phyloP scores from a whole-genome alignment of 2,113 vertebrate genomes.

The Hucho hucho region DNA sequence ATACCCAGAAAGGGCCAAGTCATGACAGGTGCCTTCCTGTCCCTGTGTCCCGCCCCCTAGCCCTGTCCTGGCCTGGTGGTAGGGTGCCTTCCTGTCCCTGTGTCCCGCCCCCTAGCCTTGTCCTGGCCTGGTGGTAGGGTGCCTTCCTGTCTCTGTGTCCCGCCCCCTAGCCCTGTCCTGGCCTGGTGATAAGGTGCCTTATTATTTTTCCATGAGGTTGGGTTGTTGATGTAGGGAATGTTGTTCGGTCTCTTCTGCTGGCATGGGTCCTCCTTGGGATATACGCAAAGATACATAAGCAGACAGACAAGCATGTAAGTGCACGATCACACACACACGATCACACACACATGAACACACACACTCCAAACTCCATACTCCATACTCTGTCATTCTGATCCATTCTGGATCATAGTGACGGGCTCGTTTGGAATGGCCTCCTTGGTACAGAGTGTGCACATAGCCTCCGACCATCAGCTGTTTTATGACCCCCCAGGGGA shows the following conservation, averaged over 20 bases:
- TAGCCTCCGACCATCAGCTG: slow-evolving; percentile 53
- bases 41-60: slow-evolving; percentile 57
- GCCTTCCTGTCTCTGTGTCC: slow-evolving; percentile 57
- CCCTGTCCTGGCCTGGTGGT: slow-evolving; percentile 21
- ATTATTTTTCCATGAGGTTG: slow-evolving; percentile 49
- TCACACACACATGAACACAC: slow-evolving; percentile 23
- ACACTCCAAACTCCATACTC: neutral
- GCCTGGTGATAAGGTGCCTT: slow-evolving; percentile 13
- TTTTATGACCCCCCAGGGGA: slow-evolving; percentile 50
- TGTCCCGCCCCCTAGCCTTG: too few relatives aligned
- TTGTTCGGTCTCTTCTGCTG: slow-evolving; percentile 25
- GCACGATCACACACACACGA: neutral
- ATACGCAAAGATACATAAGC: slow-evolving; percentile 44
- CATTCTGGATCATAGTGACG: too few relatives aligned
- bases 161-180: slow-evolving; percentile 56
- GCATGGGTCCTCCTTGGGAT: slow-evolving; percentile 37
- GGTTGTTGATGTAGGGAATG: slow-evolving; percentile 60
- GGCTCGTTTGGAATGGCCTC: too few relatives aligned
- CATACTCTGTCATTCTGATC: too few relatives aligned
- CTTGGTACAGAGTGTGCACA: neutral
- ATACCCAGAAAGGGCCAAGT: too few relatives aligned
- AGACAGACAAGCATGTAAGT: slow-evolving; percentile 19
- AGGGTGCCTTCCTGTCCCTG: slow-evolving; percentile 56
- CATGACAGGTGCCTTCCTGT: slow-evolving; percentile 64
- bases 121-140: slow-evolving; percentile 19